Evolutionary conservation across 1,140 invertebrate species (phyloP).

Genomic region (Diorhabda elongata): DNA sequence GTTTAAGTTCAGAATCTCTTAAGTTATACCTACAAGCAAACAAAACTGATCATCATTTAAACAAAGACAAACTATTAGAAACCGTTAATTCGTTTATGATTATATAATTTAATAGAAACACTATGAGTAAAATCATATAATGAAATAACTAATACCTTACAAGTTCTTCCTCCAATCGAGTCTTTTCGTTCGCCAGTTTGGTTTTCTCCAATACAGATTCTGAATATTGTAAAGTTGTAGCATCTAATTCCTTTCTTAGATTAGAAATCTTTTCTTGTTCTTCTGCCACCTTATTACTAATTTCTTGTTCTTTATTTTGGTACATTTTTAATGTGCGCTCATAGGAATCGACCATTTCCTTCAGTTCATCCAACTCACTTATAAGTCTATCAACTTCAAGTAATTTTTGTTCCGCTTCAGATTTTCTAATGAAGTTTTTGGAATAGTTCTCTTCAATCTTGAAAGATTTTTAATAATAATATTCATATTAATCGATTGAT

Average conservation of each 20-base stretch:
- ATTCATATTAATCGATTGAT: too few relatives aligned
- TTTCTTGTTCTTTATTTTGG: slow-evolving; percentile 38
- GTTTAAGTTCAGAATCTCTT: slow-evolving; percentile 43
- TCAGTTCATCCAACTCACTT: slow-evolving; percentile 37
- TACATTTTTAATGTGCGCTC: slow-evolving; percentile 45
- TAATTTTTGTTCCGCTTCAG: slow-evolving; percentile 29
- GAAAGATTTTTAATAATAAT: too few relatives aligned
- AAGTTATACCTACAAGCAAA: slow-evolving; percentile 24
- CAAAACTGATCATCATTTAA: too few relatives aligned
- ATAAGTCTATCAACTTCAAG: slow-evolving; percentile 28
- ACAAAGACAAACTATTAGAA: too few relatives aligned
- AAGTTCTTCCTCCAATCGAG: slow-evolving; percentile 33
- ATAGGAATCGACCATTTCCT: slow-evolving; percentile 30
- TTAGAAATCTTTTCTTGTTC: slow-evolving; percentile 36
- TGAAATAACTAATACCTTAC: not conserved
- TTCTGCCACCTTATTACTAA: slow-evolving; percentile 35
- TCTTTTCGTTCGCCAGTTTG: slow-evolving; percentile 53
- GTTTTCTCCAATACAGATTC: slow-evolving; percentile 60
- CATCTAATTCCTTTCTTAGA: slow-evolving; percentile 37
- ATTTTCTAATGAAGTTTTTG: slow-evolving; percentile 34
- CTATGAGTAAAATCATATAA: too few relatives aligned
- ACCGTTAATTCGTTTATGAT: too few relatives aligned
- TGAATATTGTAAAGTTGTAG: slow-evolving; percentile 52
- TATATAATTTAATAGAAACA: too few relatives aligned
- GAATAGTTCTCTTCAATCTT: slow-evolving; percentile 24